Evolutionary conservation across 1,140 invertebrate species (phyloP).

Genomic region (Solen grandis): DNA sequence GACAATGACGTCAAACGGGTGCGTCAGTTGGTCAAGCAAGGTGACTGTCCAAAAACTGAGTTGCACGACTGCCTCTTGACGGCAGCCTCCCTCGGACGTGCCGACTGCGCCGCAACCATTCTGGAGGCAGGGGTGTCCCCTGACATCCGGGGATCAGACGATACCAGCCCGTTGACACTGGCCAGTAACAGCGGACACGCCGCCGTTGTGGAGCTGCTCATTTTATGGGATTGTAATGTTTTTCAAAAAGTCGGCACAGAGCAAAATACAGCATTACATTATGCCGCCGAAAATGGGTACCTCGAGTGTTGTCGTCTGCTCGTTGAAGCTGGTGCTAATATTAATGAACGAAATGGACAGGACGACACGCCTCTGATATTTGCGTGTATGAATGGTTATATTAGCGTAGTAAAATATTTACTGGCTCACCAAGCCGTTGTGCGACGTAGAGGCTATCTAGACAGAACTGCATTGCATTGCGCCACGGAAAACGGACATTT

Average conservation of each 20-base stretch:
- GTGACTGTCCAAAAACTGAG: constrained; percentile 30
- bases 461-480: constrained; percentile 76
- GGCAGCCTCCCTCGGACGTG: constrained; percentile 58
- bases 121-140: constrained; percentile 63
- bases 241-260: constrained; percentile 67
- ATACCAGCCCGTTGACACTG: constrained; percentile 91
- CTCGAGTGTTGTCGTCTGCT: constrained; percentile 83
- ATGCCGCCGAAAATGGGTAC: constrained; percentile 78
- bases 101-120: constrained; percentile 63
- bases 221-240: constrained; percentile 85
- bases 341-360: constrained; percentile 69
- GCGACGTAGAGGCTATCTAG: constrained; percentile 83
- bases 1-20: constrained; percentile 48
- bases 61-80: constrained; percentile 60
- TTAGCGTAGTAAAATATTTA: constrained; percentile 90
- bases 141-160: constrained; percentile 62
- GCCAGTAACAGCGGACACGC: constrained; percentile 91
- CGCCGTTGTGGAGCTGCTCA: constrained; percentile 89
- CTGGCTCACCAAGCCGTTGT: constrained; percentile 92
- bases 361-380: constrained; percentile 92
- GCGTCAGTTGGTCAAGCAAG: constrained; percentile 41
- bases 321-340: constrained; percentile 78
- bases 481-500: constrained; percentile 75
- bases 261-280: constrained; percentile 76
- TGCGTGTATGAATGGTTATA: constrained; percentile 91